Base-by-base conservation (phyloP, 1,140 invertebrate species). In the Cyclina sinensis region DNA sequence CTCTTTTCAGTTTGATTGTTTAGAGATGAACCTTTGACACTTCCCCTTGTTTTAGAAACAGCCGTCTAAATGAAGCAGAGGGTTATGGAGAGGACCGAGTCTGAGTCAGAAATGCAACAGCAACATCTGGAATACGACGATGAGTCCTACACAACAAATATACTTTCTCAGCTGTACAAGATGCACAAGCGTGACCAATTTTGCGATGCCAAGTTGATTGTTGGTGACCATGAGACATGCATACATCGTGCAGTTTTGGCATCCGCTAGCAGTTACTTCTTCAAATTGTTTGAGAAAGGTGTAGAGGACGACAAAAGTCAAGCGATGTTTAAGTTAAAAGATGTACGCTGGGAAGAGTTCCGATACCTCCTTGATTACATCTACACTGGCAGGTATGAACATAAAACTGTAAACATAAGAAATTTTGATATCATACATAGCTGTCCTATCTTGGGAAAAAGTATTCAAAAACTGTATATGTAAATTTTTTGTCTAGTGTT, bases 171-270 rank as follows among this genome's bases (percentile, higher is more conserved):
- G 79, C 76, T 89, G 11, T 97, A 97, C 95, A 97, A 96, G 96
- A 97, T 98, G 96, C 95, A 97, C 84, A 97, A 97, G 95, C 97
- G 97, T 93, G 96, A 96, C 86, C 97, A 97, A 91, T 97, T 98
- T 95, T 98, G 97, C 95, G 97, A 98, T 95, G 97, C 97, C 83
- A 96, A 97, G 92, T 96, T 98, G 91, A 97, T 97, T 94, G 97
- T 97, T 94, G 96, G 96, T 96, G 94, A 93, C 11, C 96, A 96
- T 2, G 97, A 98, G 95, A 96, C 98, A 48, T 96, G 97, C 88
- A 97, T 97, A 43, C 98, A 98, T 94, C 96, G 97, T 90, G 97
- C 97, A 43, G 97, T 98, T 27, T 95, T 98, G 48, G 97, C 97
- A 0, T 97, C 97, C 88, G 97, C 97, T 30, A 97, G 97, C 80